Conservation (phyloP, 2,797 vertebrate genomes). For the Megalops cyprinoides region DNA sequence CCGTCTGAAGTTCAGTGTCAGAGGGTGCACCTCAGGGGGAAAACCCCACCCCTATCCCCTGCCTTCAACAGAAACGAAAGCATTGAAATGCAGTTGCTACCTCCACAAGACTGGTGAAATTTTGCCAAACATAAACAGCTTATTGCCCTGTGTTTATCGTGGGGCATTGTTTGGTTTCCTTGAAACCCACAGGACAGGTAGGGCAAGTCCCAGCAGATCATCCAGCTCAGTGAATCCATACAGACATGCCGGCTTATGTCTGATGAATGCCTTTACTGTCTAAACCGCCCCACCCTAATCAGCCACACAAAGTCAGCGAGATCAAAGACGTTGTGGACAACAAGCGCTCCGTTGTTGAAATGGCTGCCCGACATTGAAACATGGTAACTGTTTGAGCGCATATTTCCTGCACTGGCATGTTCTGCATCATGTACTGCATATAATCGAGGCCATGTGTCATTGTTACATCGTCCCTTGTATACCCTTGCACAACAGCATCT, state of each 20-base stretch:
- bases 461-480: not conserved
- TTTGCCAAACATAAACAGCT: not conserved
- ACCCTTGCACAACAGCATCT: not conserved
- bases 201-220: not conserved
- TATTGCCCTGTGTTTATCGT: not conserved
- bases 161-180: not conserved
- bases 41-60: not conserved
- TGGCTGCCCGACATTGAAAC: not conserved
- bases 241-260: not conserved
- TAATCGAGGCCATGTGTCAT: not conserved
- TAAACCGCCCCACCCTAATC: not conserved
- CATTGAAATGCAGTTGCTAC: not conserved
- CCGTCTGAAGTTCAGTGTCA: not conserved
- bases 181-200: not conserved
- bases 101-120: not conserved
- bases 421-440: not conserved
- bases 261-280: not conserved
- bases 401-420: not conserved
- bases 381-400: not conserved
- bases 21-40: not conserved
- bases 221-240: not conserved
- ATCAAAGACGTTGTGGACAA: not conserved
- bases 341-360: not conserved
- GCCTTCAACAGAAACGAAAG: not conserved
- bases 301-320: not conserved